phyloP scores from a whole-genome alignment of 2,888 invertebrate genomes.

The Blera fallax region DNA sequence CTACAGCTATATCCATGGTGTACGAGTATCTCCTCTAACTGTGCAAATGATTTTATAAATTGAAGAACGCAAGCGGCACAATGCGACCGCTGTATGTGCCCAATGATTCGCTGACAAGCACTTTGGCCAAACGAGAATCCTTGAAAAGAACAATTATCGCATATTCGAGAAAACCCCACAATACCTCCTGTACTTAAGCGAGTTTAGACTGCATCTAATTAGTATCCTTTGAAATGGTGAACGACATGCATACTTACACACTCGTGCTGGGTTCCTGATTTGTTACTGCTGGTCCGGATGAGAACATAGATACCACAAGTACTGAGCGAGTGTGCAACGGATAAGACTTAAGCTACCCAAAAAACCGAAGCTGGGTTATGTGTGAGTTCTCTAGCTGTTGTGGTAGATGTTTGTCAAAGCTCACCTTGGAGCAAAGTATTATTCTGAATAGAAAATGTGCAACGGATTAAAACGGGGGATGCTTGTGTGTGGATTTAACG shows the following conservation, averaged over 20 bases:
- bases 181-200: constrained; percentile 10
- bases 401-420: background rate
- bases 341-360: constrained; percentile 38
- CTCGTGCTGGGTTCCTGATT: background rate
- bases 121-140: constrained; percentile 2
- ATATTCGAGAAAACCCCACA: constrained; percentile 2
- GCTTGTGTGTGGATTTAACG: background rate
- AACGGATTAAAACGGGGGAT: background rate
- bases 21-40: background rate
- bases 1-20: too few species aligned
- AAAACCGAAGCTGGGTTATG: constrained; percentile 1
- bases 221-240: constrained; percentile 36
- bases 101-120: constrained; percentile 33
- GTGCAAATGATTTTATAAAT: constrained; percentile 1
- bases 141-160: constrained; percentile 28
- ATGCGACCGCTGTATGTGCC: constrained; percentile 27
- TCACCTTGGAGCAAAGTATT: background rate
- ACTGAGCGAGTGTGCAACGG: constrained; percentile 27
- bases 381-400: background rate
- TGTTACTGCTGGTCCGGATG: constrained; percentile 2
- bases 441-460: background rate
- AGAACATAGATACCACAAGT: constrained; percentile 25
- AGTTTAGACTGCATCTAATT: constrained; percentile 39
- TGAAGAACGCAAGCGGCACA: background rate
- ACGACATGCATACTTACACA: background rate